These are phyloP conservation scores for Escarpia spicata DNA, from an alignment of 2,888 invertebrate species.

Conservation along the genomic window DNA sequence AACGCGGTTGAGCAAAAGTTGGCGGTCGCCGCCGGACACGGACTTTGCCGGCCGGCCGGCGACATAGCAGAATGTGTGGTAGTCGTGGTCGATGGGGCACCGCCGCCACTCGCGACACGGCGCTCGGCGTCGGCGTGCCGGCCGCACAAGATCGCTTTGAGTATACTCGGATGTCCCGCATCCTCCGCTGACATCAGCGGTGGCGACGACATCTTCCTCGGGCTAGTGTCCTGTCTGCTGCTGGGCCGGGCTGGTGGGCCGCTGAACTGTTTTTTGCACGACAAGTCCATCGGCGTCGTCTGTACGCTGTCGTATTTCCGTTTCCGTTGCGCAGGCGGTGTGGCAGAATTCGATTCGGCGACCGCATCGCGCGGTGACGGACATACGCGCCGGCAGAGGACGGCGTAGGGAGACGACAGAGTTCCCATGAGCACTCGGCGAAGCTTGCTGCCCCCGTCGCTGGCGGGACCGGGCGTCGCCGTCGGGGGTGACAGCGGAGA, in stretches of 20 bases:
- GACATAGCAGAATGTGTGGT: neutral
- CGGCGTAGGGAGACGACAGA: conserved; percentile 18
- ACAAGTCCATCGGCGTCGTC: neutral
- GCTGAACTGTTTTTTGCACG: neutral
- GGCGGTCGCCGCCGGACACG: conserved; percentile 13
- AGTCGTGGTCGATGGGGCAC: neutral
- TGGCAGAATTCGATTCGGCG: neutral
- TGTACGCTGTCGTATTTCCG: conserved; percentile 6
- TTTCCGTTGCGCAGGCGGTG: neutral
- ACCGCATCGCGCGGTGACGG: neutral
- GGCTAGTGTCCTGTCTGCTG: neutral
- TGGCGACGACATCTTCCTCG: neutral
- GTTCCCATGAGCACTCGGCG: conserved; percentile 25
- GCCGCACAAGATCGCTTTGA: neutral
- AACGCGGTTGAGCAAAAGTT: neutral
- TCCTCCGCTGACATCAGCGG: neutral
- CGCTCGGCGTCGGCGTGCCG: neutral
- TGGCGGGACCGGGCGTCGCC: neutral
- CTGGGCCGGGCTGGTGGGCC: neutral
- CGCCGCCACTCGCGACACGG: neutral
- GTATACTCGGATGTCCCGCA: conserved; percentile 1
- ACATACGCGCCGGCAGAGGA: conserved; percentile 7
- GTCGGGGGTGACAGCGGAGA: conserved; percentile 27
- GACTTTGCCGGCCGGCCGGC: neutral
- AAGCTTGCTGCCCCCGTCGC: conserved; percentile 27